Base-by-base conservation (phyloP, 2,888 invertebrate species). In the Drosophila histrio region DNA sequence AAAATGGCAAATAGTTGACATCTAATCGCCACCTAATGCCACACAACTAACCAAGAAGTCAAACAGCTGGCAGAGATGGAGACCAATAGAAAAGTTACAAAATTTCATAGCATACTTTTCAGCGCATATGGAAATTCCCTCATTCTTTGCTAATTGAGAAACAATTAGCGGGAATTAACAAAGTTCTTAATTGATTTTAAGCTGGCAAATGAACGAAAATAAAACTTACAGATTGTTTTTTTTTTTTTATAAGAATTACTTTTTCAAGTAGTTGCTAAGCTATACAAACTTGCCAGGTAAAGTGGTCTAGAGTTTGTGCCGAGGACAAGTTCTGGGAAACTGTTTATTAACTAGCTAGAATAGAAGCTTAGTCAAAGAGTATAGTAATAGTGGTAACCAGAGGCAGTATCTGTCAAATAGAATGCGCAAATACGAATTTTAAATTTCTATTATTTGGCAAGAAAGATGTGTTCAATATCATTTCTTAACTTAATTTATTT, bases 1-100 rank as follows among this genome's bases (percentile, higher is more conserved):
- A 65, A 74, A 74, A 61, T 70, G 73, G 61, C 73, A 74, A 74
- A 74, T 74, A 74, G 56, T 59, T 65, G 75, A 70, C 74, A 73
- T 64, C 57, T 73, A 69, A 73, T 62, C 74, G 70, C 43, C 69
- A 66, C 50, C 59, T 36, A 60, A 38, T 56, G 47, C 28, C 66
- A 56, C 26, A 34, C 28, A 26, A 43, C 47, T 17, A 70, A 39
- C 70, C n/a, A 56, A 39, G 32, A 53, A 54, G 50, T 56, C 49
- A 24, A 62, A 43, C 67, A 62, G 57, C 66, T 61, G 53, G 32
- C 57, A 57, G 53, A 38, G 21, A 39, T n/a, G 13, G 13, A 65
- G 65, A 46, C 54, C 32, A 26, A 9, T 28, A 41, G 47, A 24
- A 67, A 73, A 58, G 54, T 73, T 57, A 24, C 64, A 49, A 59